Evolutionary conservation across 2,888 invertebrate genomes (phyloP), one percentile per base, ranked within the genome.

Genomic region (Micoletzkya japonica): DNA sequence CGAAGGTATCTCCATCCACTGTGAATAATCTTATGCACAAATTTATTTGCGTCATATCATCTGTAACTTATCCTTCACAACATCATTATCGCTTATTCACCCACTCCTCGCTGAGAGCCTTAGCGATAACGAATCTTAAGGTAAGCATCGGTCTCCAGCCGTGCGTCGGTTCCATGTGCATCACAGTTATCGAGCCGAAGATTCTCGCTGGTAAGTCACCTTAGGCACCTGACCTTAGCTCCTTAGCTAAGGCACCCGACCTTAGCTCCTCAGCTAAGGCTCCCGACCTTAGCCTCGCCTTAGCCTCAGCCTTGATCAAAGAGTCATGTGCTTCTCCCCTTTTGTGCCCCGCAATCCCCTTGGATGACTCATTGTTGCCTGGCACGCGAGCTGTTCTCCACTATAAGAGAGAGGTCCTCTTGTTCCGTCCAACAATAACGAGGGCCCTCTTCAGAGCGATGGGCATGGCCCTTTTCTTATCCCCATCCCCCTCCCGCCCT

Each of bases 121-220:
- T n/a, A n/a, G n/a, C n/a, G n/a, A n/a, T n/a, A 17, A 7, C 24
- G 52, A 52, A n/a, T 10, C 20, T 60, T 17, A 63, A 72, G 72
- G 67, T 72, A 39, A 71, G 74, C 26, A 83, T 84, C 36, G 84
- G 84, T 3, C 75, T 77, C 60, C 77, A 74, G 54, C 81, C 82
- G 2, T 84, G 84, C 49, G 74, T 76, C 56, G 78, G 82, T 57
- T 82, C 84, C 17, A 73, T 81, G 73, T 84, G 84, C 71, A 77
- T 84, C n/a, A 82, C 84, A 1, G 81, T 84, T 4, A 79, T 84
- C 28, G 84, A 84, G 61, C 84, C 84, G 14, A 73, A 79, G 60
- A 80, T 81, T 30, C 70, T 81, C 37, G 82, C 82, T 63, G 81
- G 81, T 81, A 24, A 67, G 71, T 68, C 24, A n/a, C n/a, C n/a